phyloP scores from a whole-genome alignment of 2,797 vertebrate genomes.

The Cetoscarus ocellatus region DNA sequence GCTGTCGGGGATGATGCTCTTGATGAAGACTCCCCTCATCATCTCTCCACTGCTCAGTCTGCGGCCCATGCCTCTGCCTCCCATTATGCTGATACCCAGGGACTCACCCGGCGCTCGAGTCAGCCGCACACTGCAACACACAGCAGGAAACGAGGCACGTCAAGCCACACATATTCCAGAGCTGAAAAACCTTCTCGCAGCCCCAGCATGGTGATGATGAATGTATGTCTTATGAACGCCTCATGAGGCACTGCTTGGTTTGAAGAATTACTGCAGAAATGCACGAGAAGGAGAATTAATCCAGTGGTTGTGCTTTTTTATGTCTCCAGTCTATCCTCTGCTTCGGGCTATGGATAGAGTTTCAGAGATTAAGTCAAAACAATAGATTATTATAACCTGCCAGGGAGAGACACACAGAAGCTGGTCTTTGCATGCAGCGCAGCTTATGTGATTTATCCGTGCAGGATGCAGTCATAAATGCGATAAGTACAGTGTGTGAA shows the following conservation, averaged over 20 bases:
- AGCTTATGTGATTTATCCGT: constrained; percentile 61
- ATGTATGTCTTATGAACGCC: constrained; percentile 20
- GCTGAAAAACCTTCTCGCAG: constrained; percentile 17
- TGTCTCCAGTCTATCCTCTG: constrained; percentile 18
- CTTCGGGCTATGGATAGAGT: constrained; percentile 39
- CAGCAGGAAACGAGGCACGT: constrained; percentile 26
- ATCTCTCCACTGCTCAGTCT: constrained; percentile 94
- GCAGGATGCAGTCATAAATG: constrained; percentile 48
- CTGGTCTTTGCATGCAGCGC: constrained; percentile 38
- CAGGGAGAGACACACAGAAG: constrained; percentile 52
- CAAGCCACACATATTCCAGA: constrained; percentile 8
- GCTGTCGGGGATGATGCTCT: constrained; percentile 94
- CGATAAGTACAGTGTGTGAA: constrained; percentile 56
- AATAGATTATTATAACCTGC: constrained; percentile 61
- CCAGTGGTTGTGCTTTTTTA: constrained; percentile 15
- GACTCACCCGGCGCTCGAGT: constrained; percentile 90
- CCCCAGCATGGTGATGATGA: constrained; percentile 11
- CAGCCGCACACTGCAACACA: constrained; percentile 88
- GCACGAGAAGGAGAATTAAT: constrained; percentile 45
- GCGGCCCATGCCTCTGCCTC: constrained; percentile 95
- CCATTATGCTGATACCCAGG: constrained; percentile 96
- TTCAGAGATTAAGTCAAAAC: constrained; percentile 67
- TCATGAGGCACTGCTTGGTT: constrained; percentile 17
- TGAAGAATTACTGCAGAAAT: constrained; percentile 38
- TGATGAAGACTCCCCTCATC: constrained; percentile 98